Base-by-base conservation (phyloP, 2,797 vertebrate genomes). In the Lepilemur ruficaudatus region DNA sequence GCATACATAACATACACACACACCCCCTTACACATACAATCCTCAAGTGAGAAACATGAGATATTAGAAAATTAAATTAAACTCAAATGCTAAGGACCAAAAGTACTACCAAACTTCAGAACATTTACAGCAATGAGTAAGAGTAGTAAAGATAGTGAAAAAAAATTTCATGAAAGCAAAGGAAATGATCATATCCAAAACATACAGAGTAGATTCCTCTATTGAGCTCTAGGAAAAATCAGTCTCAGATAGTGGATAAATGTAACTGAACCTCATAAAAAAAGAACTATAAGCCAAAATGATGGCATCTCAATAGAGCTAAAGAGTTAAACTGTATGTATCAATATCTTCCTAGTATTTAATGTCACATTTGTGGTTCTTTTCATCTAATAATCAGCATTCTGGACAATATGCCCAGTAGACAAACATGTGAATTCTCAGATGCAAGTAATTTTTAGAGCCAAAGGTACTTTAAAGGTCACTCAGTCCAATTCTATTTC, bases 391-490 rank as follows among this genome's bases (percentile, higher is more conserved):
- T 90, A 73, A 88, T 90, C 95, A 80, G 83, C 41, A 63, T 70
- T 82, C 69, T 94, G 76, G 46, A 80, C 30, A 91, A 73, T 70
- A 85, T 46, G 46, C 14, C 59, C 55, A 90, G 67, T 38, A 92
- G n/a, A 73, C 0, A 73, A 32, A 79, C 28, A 93, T 67, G 35
- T 48, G 41, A 84, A 95, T 86, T 92, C 52, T n/a, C 30, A 94
- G 52, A 92, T 38, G 15, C 65, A 94, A 96, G 32, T 35, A 78
- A 94, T 81, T 92, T 95, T 93, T 81, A 93, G 48, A 94, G 65
- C 20, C 38, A 96, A 95, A 87, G 55, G 23, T 81, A 92, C 50
- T 38, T 69, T 85, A 94, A 94, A 94, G 83, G 57, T 96, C 61
- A 89, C 32, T 91, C 38, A 83, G n/a, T 83, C 28, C 80, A 92